Base-by-base conservation (phyloP, 2,113 vertebrate species). In the Zosterops hypoxanthus region DNA sequence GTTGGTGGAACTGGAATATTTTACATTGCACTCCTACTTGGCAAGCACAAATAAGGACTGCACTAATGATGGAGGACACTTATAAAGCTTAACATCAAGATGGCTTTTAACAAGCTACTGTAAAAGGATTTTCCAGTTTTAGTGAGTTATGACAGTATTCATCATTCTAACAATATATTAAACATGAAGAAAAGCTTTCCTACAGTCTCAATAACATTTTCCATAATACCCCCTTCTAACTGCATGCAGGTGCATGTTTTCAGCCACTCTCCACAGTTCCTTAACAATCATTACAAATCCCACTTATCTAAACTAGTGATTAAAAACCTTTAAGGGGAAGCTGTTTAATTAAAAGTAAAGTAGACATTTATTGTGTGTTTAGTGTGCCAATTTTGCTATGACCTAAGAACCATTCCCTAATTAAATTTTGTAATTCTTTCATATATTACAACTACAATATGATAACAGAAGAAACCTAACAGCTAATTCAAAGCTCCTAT, bases 311-410 rank as follows among this genome's bases (percentile, higher is more conserved):
- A 95, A 96, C 90, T 44, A 86, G 93, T 78, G 80, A 95, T 88
- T 90, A 94, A 94, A 96, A 94, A 82, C 92, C 80, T 97, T 82
- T 89, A 68, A 94, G 78, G 46, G 59, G 47, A 89, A 92, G 90
- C 78, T 72, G 91, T 85, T 96, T 92, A 96, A 96, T 96, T 95
- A 96, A 95, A 96, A 97, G 86, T 90, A 96, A 95, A 94, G 95
- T 36, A 92, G 93, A 96, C 92, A 63, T 90, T 88, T 77, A 77
- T 79, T 83, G 89, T 82, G 82, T 76, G 83, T 90, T 91, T 92
- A 66, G 71, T 36, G 47, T 87, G 80, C 66, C 80, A 89, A 60
- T 92, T 92, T 93, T 82, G 50, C 28, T 42, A 75, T 84, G 91
- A 95, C 94, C 97, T 72, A 82, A 95, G 90, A 93, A 90, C 79